These are phyloP conservation scores for Spisula solida DNA, from an alignment of 2,888 invertebrate genomes.

Conservation along the genomic window DNA sequence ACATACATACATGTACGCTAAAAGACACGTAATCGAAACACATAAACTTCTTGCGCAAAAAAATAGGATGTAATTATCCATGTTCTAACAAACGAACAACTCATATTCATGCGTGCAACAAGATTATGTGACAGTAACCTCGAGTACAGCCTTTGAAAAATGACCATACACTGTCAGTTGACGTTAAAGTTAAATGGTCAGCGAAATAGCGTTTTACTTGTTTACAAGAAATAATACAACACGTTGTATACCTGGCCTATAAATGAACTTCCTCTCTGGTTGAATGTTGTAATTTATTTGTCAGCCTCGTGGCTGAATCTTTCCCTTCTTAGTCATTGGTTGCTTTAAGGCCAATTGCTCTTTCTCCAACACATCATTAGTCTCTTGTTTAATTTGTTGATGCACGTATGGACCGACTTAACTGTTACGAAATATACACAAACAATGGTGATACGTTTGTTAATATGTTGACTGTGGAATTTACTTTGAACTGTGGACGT, in stretches of 20 bases:
- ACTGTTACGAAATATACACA: not conserved
- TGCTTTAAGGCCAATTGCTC: not conserved
- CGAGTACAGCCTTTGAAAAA: not conserved
- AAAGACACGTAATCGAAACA: no score
- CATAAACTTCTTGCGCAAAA: no score
- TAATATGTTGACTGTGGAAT: not conserved
- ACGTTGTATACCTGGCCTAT: not conserved
- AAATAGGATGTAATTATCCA: not conserved
- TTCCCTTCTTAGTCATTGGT: not conserved
- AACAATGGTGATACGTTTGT: not conserved
- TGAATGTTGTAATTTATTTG: not conserved
- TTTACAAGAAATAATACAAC: constrained; percentile 3
- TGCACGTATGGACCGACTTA: not conserved
- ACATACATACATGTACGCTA: no score
- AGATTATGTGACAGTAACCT: not conserved
- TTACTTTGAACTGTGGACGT: not conserved
- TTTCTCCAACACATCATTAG: not conserved
- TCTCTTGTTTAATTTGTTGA: not conserved
- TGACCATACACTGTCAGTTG: not conserved
- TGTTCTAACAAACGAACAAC: not conserved
- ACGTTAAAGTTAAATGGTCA: constrained; percentile 18
- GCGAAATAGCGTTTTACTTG: not conserved
- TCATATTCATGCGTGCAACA: not conserved
- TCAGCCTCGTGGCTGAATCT: not conserved
- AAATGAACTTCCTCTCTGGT: not conserved